Conservation (phyloP, 2,113 vertebrate species). For the Semnornis frantzii region DNA sequence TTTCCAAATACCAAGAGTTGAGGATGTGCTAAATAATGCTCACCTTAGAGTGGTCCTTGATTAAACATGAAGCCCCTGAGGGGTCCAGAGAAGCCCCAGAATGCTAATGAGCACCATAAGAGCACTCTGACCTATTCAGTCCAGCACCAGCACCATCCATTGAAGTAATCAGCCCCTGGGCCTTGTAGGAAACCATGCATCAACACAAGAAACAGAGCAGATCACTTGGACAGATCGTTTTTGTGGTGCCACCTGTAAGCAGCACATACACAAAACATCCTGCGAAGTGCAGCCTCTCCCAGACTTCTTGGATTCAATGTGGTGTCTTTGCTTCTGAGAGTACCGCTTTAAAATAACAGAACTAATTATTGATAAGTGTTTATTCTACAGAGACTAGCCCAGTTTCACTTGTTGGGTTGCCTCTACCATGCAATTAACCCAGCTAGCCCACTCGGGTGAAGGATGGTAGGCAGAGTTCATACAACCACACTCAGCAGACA, state of each 20-base stretch:
- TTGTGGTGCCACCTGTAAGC: not conserved
- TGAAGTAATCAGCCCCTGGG: fast-evolving
- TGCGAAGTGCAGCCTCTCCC: not conserved
- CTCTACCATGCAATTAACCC: slow-evolving; percentile 41
- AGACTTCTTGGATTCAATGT: not conserved
- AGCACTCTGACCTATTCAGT: not conserved
- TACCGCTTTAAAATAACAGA: not conserved
- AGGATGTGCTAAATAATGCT: not conserved
- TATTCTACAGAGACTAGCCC: slow-evolving; percentile 26
- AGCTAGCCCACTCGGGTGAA: not conserved
- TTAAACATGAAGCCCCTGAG: not conserved
- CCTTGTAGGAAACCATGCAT: not conserved
- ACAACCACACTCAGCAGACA: not conserved
- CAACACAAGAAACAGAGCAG: not conserved
- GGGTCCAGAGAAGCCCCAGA: not conserved
- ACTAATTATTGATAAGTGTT: slow-evolving; percentile 29
- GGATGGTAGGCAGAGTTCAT: not conserved
- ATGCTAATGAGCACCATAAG: not conserved
- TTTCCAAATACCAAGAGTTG: not conserved
- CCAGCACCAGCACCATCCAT: fast-evolving
- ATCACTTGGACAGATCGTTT: not conserved
- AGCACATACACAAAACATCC: not conserved
- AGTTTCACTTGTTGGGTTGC: not conserved
- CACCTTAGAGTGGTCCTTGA: not conserved
- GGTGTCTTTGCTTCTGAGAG: not conserved